phyloP scores from a whole-genome alignment of 2,888 invertebrate species.

The Cheiracanthium punctorium region DNA sequence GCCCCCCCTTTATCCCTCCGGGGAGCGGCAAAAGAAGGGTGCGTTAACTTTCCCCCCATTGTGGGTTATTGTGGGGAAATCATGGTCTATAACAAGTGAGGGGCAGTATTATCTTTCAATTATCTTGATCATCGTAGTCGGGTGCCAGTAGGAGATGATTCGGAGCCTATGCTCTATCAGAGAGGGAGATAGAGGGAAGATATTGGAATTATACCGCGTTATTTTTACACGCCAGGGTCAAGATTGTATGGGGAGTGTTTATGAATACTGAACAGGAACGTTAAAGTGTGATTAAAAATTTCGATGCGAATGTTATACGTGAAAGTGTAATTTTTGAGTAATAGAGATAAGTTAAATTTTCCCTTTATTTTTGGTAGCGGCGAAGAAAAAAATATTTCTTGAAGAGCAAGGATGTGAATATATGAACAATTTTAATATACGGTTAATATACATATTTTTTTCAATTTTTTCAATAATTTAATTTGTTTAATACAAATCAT shows the following conservation, averaged over 20 bases:
- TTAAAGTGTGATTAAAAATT: neutral
- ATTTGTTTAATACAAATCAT: too few species aligned
- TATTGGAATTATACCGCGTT: neutral
- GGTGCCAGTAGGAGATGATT: neutral
- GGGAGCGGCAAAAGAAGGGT: slow-evolving; percentile 17
- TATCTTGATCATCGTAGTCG: slow-evolving; percentile 44
- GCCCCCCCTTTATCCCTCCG: neutral
- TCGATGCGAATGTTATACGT: too few species aligned
- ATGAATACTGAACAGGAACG: neutral
- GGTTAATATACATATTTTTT: too few species aligned
- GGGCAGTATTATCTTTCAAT: slow-evolving; percentile 65
- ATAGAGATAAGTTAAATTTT: too few species aligned
- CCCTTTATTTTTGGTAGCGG: too few species aligned
- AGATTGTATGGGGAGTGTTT: neutral
- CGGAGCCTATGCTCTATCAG: neutral
- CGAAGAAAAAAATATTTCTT: too few species aligned
- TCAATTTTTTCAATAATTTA: too few species aligned
- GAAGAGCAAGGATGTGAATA: too few species aligned
- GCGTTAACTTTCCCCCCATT: slow-evolving; percentile 5
- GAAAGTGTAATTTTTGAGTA: too few species aligned
- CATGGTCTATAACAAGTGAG: slow-evolving; percentile 41
- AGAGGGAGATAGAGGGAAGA: neutral
- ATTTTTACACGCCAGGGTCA: neutral
- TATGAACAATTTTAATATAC: too few species aligned
- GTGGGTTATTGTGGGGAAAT: slow-evolving; percentile 41